Base-by-base conservation (phyloP, 2,113 vertebrate species). In the Bubalus kerabau region DNA sequence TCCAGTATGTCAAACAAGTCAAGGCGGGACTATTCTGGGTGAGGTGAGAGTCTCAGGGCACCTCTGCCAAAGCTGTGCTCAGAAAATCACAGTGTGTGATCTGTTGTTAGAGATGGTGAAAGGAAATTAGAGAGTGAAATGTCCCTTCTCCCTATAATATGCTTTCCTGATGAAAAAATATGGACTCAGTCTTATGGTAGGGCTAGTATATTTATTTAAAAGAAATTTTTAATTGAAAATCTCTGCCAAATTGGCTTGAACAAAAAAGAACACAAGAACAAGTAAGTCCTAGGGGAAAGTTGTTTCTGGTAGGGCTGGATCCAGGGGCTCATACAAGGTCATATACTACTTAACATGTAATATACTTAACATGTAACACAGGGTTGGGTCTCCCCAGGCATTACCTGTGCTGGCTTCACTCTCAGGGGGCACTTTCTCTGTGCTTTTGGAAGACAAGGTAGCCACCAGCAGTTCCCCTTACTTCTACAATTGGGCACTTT, bases 271-370 rank as follows among this genome's bases (percentile, higher is more conserved):
- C 36, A 52, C 32, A 88, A 60, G 16, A 40, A 54, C 6, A 71
- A 71, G 43, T 60, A 62, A 52, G 9, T 7, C 46, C 36, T 62
- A 36, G 23, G n/a, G 13, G 6, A 6, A 4, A 36, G 48, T 12
- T 59, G 10, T 10, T 90, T 90, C 90, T n/a, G 32, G 10, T 40
- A 40, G 7, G 26, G 54, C 52, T 92, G 5, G 17, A 23, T 40
- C 59, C 12, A 67, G 71, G 52, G 15, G 0, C 21, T 86, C 85
- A 17, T 4, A 7, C 4, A 2, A 28, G 0, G 0, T n/a, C 10
- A 32, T 30, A 4, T 4, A 0, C 16, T 56, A 13, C n/a, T 28
- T 17, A 54, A 71, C 5, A 30, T 8, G 12, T 6, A 12, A 6
- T 40, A 7, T 11, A 7, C 10, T 36, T 36, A 12, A 74, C 40